A percentile compares a stretch with the other conserved stretches of the same genome.
Conservation (phyloP, 2,113 vertebrate genomes). For the Oryzias javanicus region DNA sequence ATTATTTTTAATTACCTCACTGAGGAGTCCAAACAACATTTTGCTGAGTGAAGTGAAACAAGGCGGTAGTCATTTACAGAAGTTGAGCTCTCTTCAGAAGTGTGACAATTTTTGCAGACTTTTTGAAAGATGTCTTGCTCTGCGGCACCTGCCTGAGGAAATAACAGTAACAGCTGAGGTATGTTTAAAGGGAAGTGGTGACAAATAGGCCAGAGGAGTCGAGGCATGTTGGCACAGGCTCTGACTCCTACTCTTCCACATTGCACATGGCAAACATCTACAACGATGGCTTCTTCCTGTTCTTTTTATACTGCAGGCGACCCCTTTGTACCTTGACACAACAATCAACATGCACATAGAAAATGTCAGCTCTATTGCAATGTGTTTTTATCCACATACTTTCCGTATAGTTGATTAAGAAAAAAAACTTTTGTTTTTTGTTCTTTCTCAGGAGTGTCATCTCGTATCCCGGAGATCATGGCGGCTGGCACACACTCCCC, state of each 20-base stretch:
- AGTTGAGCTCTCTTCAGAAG: not conserved
- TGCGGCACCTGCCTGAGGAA: slow-evolving; percentile 20
- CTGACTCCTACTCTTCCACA: slow-evolving; percentile 51
- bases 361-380: too few relatives aligned
- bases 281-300: slow-evolving; percentile 12
- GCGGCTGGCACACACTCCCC: slow-evolving; percentile 91
- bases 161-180: slow-evolving; percentile 15
- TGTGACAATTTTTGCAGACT: slow-evolving; percentile 12
- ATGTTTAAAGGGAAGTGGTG: slow-evolving; percentile 39
- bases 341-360: not conserved
- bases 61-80: slow-evolving; percentile 7
- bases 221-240: slow-evolving; percentile 46
- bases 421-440: slow-evolving; percentile 5
- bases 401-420: not conserved
- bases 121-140: slow-evolving; percentile 11
- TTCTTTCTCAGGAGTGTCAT: slow-evolving; percentile 82
- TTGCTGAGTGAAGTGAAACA: not conserved
- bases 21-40: too few relatives aligned
- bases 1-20: slow-evolving; percentile 4
- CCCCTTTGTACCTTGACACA: not conserved
- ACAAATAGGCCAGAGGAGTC: slow-evolving; percentile 12
- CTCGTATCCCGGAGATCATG: slow-evolving; percentile 91
- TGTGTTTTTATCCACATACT: too few relatives aligned
- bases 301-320: slow-evolving; percentile 21
- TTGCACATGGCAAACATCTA: slow-evolving; percentile 19